Conservation (phyloP, 2,797 vertebrate genomes). For the Myotis myotis region DNA sequence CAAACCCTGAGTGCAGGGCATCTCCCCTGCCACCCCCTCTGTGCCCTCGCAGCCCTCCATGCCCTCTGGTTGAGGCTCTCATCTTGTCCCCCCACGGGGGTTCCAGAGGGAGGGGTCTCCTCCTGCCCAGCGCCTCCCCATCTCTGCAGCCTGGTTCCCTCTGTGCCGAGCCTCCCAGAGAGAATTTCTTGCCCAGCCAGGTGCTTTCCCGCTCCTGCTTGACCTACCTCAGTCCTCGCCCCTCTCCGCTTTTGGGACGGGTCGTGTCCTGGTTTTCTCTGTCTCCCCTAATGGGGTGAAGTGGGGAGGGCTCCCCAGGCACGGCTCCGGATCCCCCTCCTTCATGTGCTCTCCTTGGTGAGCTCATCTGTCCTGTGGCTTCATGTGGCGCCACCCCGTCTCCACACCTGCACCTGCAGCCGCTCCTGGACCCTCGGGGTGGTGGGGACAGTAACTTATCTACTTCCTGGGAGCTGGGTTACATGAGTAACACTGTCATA, state of each 20-base stretch:
- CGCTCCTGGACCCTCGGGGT: background rate
- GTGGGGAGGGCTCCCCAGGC: background rate
- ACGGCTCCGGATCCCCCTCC: background rate
- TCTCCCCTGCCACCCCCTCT: background rate
- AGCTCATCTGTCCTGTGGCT: background rate
- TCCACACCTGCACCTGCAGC: background rate
- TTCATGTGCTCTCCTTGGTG: background rate
- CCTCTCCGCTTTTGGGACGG: background rate
- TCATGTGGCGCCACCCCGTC: too few relatives aligned
- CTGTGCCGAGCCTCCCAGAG: background rate
- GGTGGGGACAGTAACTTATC: too few relatives aligned
- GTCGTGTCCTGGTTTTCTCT: background rate
- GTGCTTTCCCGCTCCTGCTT: background rate
- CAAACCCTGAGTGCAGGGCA: background rate
- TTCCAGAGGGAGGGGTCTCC: background rate
- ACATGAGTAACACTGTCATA: background rate
- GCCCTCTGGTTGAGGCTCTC: too few relatives aligned
- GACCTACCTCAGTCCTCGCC: background rate
- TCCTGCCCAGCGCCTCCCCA: background rate
- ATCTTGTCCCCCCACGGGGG: background rate
- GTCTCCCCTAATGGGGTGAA: background rate
- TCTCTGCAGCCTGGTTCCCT: background rate
- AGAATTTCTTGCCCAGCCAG: background rate
- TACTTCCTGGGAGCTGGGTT: background rate
- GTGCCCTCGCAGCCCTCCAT: background rate